phyloP scores from a whole-genome alignment of 2,113 vertebrate genomes.

The Cyprinus carpio region DNA sequence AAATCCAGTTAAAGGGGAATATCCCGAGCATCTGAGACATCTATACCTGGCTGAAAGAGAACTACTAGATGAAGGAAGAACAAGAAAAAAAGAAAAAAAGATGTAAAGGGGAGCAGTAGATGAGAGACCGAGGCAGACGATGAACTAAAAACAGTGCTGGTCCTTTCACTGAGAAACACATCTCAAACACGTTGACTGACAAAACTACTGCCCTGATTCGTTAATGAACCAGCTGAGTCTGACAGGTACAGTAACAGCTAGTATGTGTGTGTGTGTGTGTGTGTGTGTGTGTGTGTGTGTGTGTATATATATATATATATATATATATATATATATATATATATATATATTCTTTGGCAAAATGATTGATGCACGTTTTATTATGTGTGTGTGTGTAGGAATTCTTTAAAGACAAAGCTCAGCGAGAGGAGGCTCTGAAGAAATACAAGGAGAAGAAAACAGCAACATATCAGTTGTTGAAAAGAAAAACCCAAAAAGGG shows the following conservation, averaged over 20 bases:
- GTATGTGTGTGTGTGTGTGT: neutral
- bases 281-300: too few species aligned
- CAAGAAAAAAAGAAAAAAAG: conserved; percentile 65
- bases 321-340: too few species aligned
- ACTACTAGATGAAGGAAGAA: conserved; percentile 77
- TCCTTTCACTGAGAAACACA: neutral
- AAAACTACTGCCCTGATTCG: neutral
- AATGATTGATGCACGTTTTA: neutral
- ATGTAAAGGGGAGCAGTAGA: conserved; percentile 54
- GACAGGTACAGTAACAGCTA: neutral
- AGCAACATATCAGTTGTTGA: conserved; percentile 85
- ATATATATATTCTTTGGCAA: neutral
- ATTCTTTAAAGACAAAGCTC: conserved; percentile 78
- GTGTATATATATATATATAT: too few species aligned
- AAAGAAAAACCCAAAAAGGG: conserved; percentile 92
- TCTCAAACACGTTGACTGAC: conserved; percentile 1
- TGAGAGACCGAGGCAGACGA: conserved; percentile 42
- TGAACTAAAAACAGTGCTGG: neutral
- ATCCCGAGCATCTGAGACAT: conserved; percentile 92
- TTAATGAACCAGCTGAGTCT: conserved; percentile 14
- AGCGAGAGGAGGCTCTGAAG: conserved; percentile 83
- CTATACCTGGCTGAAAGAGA: conserved; percentile 76
- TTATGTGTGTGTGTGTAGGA: conserved; percentile 73
- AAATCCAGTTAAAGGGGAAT: conserved; percentile 76
- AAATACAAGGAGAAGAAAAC: conserved; percentile 90